Base-by-base conservation (phyloP, 2,888 invertebrate species). In the Hyposoter dolosus region DNA sequence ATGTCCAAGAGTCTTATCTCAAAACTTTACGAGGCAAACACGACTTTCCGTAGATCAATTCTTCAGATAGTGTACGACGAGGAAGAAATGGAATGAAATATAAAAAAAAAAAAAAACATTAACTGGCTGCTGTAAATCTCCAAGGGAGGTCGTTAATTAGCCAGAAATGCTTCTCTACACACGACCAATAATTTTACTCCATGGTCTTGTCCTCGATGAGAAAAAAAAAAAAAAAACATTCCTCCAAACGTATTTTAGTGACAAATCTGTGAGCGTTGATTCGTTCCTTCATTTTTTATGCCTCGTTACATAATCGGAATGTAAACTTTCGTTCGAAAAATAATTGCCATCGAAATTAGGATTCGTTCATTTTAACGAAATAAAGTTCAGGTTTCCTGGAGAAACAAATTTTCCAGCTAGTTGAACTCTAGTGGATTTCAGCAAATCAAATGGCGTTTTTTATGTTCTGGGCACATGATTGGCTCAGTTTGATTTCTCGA, bases 71-170 rank as follows among this genome's bases (percentile, higher is more conserved):
- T 2, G 15, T n/a, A 12, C 6, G 12, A 28, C 35, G 45, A 43
- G 45, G 32, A 60, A 40, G n/a, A 15, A n/a, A 66, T 35, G 12
- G 45, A 77, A 23, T 60, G 81, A 60, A n/a, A 77, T 77, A 60
- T 12, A 23, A 19, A 45, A 45, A 28, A 17, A 23, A 19, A 45
- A 45, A 28, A 53, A 74, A 56, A 74, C 35, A 77, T 82, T 82
- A 47, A 47, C 53, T 12, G 19, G 53, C 17, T 45, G 19, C 23
- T 19, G 60, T 47, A 53, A 53, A 66, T 74, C 72, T 77, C 45
- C 69, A 35, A 45, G 56, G 56, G 78, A 32, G 75, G 75, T 84
- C 88, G 82, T 87, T 88, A 86, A 87, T 88, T 87, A 85, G 85
- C 77, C 65, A 68, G 82, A 85, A 86, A 84, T 69, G 50, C n/a